Conservation (phyloP, 2,113 vertebrate species). For the Pygoscelis antarcticus region DNA sequence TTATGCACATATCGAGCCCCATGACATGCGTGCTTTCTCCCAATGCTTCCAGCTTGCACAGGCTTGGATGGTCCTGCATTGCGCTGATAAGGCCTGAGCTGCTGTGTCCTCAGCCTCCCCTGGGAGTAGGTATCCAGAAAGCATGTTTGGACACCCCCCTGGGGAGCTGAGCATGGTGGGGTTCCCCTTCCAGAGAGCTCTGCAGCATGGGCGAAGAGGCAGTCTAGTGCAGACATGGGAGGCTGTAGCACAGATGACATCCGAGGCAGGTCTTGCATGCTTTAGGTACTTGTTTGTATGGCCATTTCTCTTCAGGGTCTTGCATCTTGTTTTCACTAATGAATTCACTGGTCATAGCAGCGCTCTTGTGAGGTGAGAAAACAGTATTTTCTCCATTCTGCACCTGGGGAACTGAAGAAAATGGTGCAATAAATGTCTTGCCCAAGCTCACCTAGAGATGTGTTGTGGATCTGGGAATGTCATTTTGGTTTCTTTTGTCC, state of each 20-base stretch:
- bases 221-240: not conserved
- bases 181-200: not conserved
- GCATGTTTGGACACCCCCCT: accelerated
- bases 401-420: not conserved
- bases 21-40: accelerated
- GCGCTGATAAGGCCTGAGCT: not conserved
- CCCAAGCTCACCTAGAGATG: not conserved
- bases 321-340: not conserved
- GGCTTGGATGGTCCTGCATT: not conserved
- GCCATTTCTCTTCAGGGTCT: not conserved
- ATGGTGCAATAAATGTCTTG: not conserved
- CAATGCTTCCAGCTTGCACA: not conserved
- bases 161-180: not conserved
- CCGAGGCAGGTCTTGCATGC: not conserved
- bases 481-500: not conserved
- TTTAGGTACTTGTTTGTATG: not conserved
- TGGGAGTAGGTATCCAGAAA: not conserved
- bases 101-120: not conserved
- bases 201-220: not conserved
- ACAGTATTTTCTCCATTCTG: not conserved
- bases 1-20: not conserved
- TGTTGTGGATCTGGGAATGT: not conserved
- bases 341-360: not conserved
- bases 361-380: not conserved
- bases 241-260: not conserved